Evolutionary conservation across 2,888 invertebrate genomes (phyloP), one percentile per base, ranked within the genome.

Genomic region (Cynaeus angustus): DNA sequence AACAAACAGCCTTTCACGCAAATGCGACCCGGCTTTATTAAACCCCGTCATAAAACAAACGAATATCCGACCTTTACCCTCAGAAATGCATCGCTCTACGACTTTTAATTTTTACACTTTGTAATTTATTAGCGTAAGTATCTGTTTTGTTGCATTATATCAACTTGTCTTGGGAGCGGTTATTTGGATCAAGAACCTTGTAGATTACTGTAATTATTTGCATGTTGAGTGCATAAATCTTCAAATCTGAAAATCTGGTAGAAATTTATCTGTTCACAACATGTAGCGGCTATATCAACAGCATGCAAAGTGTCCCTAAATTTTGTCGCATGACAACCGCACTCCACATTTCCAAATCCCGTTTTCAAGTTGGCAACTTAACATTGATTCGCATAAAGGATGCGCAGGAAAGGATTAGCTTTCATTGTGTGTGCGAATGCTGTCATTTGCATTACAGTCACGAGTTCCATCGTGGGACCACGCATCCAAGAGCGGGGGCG

Each of bases 401-500:
- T 61, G 33, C 16, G 43, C 21, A 37, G 37, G 61, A 48, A 48
- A 48, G 46, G 61, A 61, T 61, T 48, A 48, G 37, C 10, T 33
- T 50, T 50, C 61, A 33, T 61, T 48, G 48, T 58, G 45, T 45
- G 58, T 50, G 59, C 59, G 41, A 55, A 65, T 65, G 16, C 33
- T 37, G 26, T 14, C 56, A 66, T 66, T 66, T 66, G 55, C 48
- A 66, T 56, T 48, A 66, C 59, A 70, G 74, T 76, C 74, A 75
- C 77, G 76, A 74, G 74, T 71, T 68, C 38, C 55, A 68, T 45
- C 68, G 72, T 72, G 70, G 72, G 74, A 77, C 73, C 73, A 76
- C 75, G 76, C 77, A 70, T 70, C 58, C 66, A 58, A 65, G 43
- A 66, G 71, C 55, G 55, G 55, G 55, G 68, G 62, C 43, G 45